Conservation (phyloP, 1,140 invertebrate species). For the Aphelinus certus region DNA sequence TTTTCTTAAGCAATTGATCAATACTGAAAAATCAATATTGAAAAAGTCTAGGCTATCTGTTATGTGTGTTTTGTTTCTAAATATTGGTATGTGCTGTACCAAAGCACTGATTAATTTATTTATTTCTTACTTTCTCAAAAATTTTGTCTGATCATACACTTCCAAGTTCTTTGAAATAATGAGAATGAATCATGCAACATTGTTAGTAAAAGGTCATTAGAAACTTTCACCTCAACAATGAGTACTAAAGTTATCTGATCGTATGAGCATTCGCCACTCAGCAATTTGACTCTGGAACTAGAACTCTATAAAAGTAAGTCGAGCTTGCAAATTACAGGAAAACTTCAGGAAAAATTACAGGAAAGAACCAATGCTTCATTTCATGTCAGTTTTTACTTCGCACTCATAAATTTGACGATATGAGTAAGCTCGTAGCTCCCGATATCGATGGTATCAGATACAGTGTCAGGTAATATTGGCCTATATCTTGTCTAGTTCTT, state of each 20-base stretch:
- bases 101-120: too few relatives aligned
- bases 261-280: slow-evolving; percentile 3
- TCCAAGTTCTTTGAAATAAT: too few relatives aligned
- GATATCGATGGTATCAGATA: neutral
- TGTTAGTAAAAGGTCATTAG: slow-evolving; percentile 14
- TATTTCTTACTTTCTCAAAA: too few relatives aligned
- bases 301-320: slow-evolving; percentile 9
- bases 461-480: neutral
- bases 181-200: neutral
- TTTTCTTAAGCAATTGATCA: too few relatives aligned
- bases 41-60: too few relatives aligned
- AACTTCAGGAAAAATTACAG: too few relatives aligned
- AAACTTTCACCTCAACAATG: slow-evolving; percentile 16
- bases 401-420: neutral
- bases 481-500: neutral
- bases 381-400: neutral
- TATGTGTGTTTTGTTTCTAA: too few relatives aligned
- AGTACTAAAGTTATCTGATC: slow-evolving; percentile 15
- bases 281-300: slow-evolving; percentile 17
- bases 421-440: neutral
- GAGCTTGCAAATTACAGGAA: slow-evolving; percentile 10
- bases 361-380: neutral
- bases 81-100: too few relatives aligned
- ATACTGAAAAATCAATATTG: too few relatives aligned
- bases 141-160: too few relatives aligned